Percentiles rank a stretch among this genome's conserved stretches.
These are phyloP conservation scores for Arctia plantaginis DNA, from an alignment of 2,888 invertebrate genomes.

Conservation along the genomic window DNA sequence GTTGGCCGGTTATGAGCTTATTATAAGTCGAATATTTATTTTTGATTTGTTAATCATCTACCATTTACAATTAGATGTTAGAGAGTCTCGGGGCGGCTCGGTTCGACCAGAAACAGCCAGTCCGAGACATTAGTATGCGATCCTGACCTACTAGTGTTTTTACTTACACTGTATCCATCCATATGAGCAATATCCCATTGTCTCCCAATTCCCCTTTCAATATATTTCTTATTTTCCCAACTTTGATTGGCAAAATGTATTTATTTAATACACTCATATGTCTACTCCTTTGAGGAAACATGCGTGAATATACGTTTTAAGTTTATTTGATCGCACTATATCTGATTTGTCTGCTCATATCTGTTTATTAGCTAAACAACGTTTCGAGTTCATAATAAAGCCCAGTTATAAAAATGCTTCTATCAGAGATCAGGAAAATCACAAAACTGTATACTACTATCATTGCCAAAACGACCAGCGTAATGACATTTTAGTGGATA, in stretches of 20 bases:
- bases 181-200: not conserved
- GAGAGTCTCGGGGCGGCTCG: not conserved
- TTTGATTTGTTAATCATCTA: not conserved
- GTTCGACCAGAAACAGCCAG: not conserved
- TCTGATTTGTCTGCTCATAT: not conserved
- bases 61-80: not conserved
- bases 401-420: not conserved
- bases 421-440: not conserved
- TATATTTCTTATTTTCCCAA: not conserved
- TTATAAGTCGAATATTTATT: not conserved
- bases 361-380: not conserved
- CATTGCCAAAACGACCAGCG: not conserved
- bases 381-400: not conserved
- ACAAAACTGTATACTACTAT: not conserved
- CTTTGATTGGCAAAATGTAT: not conserved
- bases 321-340: not conserved
- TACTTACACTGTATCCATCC: not conserved
- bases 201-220: not conserved
- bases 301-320: not conserved
- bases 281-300: not conserved
- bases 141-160: not conserved
- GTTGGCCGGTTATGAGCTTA: constrained; percentile 24
- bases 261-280: not conserved
- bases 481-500: not conserved
- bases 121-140: not conserved